Percentiles rank a stretch among this genome's conserved stretches.
Evolutionary conservation across 1,140 invertebrate genomes (phyloP).

Genomic region (Acromyrmex echinatior): DNA sequence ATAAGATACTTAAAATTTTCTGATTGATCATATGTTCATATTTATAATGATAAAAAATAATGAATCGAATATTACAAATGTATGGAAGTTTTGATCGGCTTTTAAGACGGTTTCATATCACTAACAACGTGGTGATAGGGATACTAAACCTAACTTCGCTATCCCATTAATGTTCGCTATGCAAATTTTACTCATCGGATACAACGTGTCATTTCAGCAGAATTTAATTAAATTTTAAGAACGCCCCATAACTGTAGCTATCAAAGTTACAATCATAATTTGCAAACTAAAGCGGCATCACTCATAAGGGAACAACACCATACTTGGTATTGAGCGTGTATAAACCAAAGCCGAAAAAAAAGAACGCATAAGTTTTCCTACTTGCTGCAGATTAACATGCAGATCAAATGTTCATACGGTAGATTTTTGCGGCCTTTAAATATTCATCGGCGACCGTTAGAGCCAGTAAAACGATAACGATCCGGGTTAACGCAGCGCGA

Average conservation of each 20-base stretch:
- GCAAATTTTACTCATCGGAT: conserved; percentile 34
- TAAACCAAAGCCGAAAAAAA: background rate
- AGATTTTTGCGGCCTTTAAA: conserved; percentile 54
- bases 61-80: background rate
- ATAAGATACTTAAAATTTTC: background rate
- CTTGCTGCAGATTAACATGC: background rate
- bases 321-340: background rate
- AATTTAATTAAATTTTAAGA: conserved; percentile 52
- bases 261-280: conserved; percentile 29
- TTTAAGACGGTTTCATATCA: background rate
- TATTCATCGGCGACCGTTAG: conserved; percentile 73
- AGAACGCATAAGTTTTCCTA: background rate
- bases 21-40: background rate
- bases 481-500: conserved; percentile 63
- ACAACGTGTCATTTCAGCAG: background rate
- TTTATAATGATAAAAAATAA: background rate
- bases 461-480: conserved; percentile 83
- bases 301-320: background rate
- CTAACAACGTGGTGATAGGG: background rate
- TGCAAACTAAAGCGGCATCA: background rate
- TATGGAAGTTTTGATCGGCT: background rate
- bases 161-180: background rate
- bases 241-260: background rate
- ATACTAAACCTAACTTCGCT: conserved; percentile 9
- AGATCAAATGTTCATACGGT: background rate